phyloP scores from a whole-genome alignment of 30 jellyfish, hydroid and myxozoan species.

The Aurelia sp. region DNA sequence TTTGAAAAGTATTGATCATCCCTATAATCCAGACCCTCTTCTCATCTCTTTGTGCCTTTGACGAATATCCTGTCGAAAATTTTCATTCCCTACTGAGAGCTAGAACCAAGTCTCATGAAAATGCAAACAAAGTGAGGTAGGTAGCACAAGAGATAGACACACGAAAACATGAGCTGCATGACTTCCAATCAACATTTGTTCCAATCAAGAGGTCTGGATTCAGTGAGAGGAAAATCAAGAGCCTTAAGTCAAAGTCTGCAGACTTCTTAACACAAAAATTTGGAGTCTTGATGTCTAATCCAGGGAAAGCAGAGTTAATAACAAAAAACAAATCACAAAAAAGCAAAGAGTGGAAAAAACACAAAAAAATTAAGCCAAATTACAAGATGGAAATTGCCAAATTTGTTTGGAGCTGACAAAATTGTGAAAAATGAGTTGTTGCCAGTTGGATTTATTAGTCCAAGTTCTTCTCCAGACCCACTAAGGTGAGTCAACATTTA shows the following conservation, averaged over 20 bases:
- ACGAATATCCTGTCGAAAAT: slow-evolving; percentile 45
- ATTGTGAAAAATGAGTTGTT: slow-evolving; percentile 1
- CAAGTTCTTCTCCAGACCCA: neutral
- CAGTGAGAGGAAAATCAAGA: slow-evolving; percentile 13
- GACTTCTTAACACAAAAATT: slow-evolving; percentile 15
- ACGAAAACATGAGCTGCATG: slow-evolving; percentile 36
- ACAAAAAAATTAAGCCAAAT: no score
- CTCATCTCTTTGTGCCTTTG: slow-evolving; percentile 14
- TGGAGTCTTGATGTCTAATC: neutral
- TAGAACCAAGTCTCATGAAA: neutral
- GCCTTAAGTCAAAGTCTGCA: slow-evolving; percentile 11
- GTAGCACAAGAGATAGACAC: slow-evolving; percentile 24
- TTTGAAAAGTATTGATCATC: slow-evolving; percentile 9
- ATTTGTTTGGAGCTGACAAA: neutral
- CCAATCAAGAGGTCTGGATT: slow-evolving; percentile 33
- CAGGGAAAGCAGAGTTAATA: neutral
- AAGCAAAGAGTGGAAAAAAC: no score
- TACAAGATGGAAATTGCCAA: slow-evolving; percentile 1
- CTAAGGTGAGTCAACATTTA: neutral
- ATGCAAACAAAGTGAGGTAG: slow-evolving; percentile 4
- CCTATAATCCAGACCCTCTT: slow-evolving; percentile 2
- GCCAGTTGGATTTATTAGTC: neutral
- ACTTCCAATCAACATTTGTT: slow-evolving; percentile 36
- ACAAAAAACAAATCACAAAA: no score
- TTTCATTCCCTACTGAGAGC: slow-evolving; percentile 27